phyloP scores from a whole-genome alignment of 1,140 invertebrate genomes.

The Oreohelix idahoensis region DNA sequence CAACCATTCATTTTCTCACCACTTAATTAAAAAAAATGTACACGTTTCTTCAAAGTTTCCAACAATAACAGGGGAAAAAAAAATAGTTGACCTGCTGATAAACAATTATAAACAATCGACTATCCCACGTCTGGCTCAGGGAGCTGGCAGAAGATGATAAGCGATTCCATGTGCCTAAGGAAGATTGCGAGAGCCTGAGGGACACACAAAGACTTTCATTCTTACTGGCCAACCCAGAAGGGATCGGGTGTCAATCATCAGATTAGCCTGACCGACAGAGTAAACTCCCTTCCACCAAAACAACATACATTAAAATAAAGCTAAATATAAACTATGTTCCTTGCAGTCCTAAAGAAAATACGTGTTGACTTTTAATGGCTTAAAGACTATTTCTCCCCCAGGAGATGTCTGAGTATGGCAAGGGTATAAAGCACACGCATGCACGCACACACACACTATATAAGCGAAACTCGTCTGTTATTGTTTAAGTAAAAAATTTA shows the following conservation, averaged over 20 bases:
- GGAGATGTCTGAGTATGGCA: too few relatives aligned
- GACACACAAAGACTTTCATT: neutral
- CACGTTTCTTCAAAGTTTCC: neutral
- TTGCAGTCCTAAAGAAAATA: neutral
- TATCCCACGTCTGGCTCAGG: neutral
- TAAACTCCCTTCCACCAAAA: neutral
- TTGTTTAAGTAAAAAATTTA: too few relatives aligned
- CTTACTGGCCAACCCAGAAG: neutral
- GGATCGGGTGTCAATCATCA: neutral
- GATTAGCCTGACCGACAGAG: conserved; percentile 10
- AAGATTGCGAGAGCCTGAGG: neutral
- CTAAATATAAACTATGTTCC: neutral
- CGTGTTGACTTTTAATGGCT: neutral
- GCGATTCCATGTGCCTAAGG: neutral
- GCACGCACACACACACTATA: too few relatives aligned
- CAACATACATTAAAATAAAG: neutral
- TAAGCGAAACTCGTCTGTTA: too few relatives aligned
- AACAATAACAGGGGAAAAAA: neutral
- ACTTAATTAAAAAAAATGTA: too few relatives aligned
- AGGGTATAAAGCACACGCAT: too few relatives aligned
- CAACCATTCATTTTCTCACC: too few relatives aligned
- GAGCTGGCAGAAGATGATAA: neutral
- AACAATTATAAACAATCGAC: neutral
- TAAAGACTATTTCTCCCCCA: too few relatives aligned
- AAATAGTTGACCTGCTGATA: neutral